These are phyloP conservation scores for Eueremaeus valkanovi DNA, from an alignment of 2,888 invertebrate species.

Conservation along the genomic window DNA sequence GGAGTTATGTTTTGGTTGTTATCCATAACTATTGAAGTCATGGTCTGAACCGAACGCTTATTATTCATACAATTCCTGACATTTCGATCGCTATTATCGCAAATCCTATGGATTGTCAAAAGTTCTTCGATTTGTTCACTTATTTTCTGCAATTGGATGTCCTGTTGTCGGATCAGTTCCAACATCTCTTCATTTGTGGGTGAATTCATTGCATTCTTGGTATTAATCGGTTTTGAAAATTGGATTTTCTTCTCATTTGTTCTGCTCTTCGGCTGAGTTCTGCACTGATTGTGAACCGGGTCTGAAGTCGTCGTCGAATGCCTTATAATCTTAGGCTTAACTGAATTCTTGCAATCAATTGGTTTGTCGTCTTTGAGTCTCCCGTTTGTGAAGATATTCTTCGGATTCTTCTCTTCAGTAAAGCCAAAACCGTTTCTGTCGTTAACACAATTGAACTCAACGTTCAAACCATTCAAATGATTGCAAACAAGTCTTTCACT, in stretches of 20 bases:
- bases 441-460: too few relatives aligned
- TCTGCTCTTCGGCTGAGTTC: not conserved
- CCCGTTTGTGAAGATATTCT: not conserved
- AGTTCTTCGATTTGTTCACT: constrained; percentile 22
- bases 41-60: constrained; percentile 12
- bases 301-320: not conserved
- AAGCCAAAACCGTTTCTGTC: not conserved
- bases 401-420: not conserved
- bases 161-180: constrained; percentile 15
- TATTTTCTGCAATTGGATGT: constrained; percentile 3
- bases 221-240: not conserved
- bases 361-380: not conserved
- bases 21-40: constrained; percentile 11
- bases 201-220: not conserved
- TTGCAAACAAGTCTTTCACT: not conserved
- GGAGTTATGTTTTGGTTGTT: constrained; percentile 7
- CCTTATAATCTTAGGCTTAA: constrained; percentile 9
- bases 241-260: not conserved
- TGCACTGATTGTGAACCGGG: not conserved
- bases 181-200: constrained; percentile 4
- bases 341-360: not conserved
- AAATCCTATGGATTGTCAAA: not conserved
- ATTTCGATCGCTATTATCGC: not conserved
- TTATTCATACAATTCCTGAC: not conserved
- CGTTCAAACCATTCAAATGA: not conserved